Base-by-base conservation (phyloP, 1,140 invertebrate genomes). In the Melitaea cinxia region DNA sequence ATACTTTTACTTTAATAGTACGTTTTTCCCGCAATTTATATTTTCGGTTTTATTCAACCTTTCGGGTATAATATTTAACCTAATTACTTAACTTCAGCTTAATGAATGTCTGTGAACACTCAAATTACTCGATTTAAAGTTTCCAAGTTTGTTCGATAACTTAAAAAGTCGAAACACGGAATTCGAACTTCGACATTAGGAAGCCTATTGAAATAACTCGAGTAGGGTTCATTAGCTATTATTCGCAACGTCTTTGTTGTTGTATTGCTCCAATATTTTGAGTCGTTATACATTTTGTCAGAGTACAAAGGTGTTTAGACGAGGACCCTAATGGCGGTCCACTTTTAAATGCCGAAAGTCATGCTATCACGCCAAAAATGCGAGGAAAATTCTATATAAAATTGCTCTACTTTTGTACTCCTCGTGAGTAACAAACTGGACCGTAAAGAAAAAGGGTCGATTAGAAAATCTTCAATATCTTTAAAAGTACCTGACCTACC, bases 161-260 rank as follows among this genome's bases (percentile, higher is more conserved):
- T 37, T 37, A 37, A 35, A 30, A 50, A 52, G 26, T 49, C 52
- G 12, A 15, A 49, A 52, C 14, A 4, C 24, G 39, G 21, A 14
- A 39, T 17, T 30, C 57, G 45, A 76, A 79, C 67, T 77, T 76
- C 60, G 65, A 70, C 68, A 49, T 49, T 24, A 63, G 26, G 15
- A 21, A 47, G 50, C 30, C 54, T 39, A 65, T 72, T 64, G 61
- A 67, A 70, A 50, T 52, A 66, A 59, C 45, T 75, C 63, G 57
- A 42, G 56, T 42, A 30, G 28, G 61, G 57, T 76, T 76, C 69
- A 77, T 80, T 76, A 78, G 56, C 61, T 50, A 73, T 76, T 74
- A 77, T 74, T 65, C 54, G 59, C 56, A 65, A 68, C 49, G 26
- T 58, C 67, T 78, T 80, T 75, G 65, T 77, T 68, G 58, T 61